phyloP scores from a whole-genome alignment of 2,113 vertebrate genomes.

The Chauna torquata region DNA sequence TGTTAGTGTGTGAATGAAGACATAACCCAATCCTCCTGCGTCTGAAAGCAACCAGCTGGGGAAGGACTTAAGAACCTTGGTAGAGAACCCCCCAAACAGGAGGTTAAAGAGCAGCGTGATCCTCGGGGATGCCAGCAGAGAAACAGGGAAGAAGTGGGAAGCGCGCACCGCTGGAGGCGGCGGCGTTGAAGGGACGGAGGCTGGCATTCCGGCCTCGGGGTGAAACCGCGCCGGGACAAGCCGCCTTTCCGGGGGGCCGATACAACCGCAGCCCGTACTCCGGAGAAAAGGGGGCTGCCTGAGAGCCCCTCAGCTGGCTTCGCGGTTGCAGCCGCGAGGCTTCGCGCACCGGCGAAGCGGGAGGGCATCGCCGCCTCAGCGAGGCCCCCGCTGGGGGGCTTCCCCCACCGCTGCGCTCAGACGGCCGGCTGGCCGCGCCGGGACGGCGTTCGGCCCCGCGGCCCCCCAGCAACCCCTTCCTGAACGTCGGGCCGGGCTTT shows the following conservation, averaged over 20 bases:
- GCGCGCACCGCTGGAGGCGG: not conserved
- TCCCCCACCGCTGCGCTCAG: too few relatives aligned
- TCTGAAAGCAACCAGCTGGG: not conserved
- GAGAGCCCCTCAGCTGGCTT: not conserved
- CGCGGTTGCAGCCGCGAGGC: too few relatives aligned
- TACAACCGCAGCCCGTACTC: accelerated
- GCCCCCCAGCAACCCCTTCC: too few relatives aligned
- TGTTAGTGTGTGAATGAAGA: not conserved
- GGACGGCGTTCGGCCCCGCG: too few relatives aligned
- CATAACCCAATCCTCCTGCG: not conserved
- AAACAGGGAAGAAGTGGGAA: not conserved
- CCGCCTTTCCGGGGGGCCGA: too few relatives aligned
- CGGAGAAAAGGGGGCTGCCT: not conserved
- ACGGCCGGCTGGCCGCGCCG: too few relatives aligned
- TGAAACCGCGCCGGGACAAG: too few relatives aligned
- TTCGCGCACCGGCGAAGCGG: too few relatives aligned
- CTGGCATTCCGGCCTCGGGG: not conserved
- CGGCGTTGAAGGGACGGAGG: accelerated
- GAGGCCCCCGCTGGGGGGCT: too few relatives aligned
- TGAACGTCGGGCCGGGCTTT: too few relatives aligned
- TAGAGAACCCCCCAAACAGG: not conserved
- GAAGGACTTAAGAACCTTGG: accelerated
- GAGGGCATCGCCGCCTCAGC: too few relatives aligned
- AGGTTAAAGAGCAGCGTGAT: accelerated
- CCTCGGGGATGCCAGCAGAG: not conserved